Evolutionary conservation across 2,888 invertebrate species (phyloP).

Genomic region (Steinernema carpocapsae): DNA sequence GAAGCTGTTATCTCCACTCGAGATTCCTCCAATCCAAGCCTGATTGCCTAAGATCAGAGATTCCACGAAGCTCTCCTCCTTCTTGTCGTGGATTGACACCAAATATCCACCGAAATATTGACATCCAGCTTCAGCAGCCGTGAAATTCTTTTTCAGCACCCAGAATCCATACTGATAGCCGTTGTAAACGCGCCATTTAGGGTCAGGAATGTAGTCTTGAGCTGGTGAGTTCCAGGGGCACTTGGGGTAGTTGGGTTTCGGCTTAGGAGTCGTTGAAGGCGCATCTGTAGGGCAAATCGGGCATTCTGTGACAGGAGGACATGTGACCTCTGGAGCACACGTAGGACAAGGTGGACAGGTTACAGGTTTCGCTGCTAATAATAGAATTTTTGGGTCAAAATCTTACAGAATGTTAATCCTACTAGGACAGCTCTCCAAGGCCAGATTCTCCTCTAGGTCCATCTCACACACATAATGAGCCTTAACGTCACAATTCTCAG

Average conservation of each 20-base stretch:
- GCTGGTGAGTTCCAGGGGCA: background rate
- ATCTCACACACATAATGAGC: slow-evolving; percentile 10
- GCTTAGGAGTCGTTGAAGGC: background rate
- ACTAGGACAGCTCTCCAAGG: background rate
- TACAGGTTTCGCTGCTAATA: background rate
- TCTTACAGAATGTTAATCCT: background rate
- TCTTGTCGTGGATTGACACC: background rate
- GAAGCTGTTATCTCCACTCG: background rate
- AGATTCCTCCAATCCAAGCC: background rate
- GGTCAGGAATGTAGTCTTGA: background rate
- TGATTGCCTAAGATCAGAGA: background rate
- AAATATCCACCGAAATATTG: background rate
- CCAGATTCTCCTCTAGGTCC: background rate
- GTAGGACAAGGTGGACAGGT: slow-evolving; percentile 4
- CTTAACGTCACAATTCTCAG: background rate
- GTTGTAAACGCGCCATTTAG: background rate
- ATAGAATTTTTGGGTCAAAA: background rate
- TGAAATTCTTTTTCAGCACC: background rate
- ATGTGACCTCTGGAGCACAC: background rate
- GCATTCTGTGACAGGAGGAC: slow-evolving; percentile 2
- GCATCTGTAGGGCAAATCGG: background rate
- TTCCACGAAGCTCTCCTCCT: background rate
- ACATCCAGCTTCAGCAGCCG: background rate
- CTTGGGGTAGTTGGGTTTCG: background rate
- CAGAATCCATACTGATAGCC: background rate